Percentiles rank a stretch among this genome's conserved stretches.
phyloP scores from a whole-genome alignment of 2,797 vertebrate genomes.

The Phalloptychus januarius region DNA sequence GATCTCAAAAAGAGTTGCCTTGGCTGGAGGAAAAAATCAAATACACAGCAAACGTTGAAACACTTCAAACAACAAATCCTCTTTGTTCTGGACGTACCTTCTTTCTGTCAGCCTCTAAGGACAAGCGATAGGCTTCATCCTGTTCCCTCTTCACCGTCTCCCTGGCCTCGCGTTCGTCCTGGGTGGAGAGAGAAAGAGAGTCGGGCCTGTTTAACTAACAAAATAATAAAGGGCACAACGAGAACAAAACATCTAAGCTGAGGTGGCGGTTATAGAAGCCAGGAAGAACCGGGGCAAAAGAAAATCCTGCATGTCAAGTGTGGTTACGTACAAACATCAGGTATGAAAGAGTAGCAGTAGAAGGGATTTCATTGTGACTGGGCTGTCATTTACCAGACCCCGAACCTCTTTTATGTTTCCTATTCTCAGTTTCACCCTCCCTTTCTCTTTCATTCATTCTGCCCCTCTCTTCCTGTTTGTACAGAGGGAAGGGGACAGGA shows the following conservation, averaged over 20 bases:
- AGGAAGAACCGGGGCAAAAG: slow-evolving; percentile 39
- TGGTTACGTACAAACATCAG: slow-evolving; percentile 73
- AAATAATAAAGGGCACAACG: slow-evolving; percentile 51
- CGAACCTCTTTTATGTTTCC: slow-evolving; percentile 73
- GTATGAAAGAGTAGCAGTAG: slow-evolving; percentile 79
- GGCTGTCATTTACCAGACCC: slow-evolving; percentile 74
- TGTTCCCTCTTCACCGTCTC: slow-evolving; percentile 98
- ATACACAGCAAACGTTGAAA: background rate
- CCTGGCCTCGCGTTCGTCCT: slow-evolving; percentile 98
- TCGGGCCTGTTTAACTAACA: slow-evolving; percentile 51
- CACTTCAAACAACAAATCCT: background rate
- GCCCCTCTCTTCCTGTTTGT: slow-evolving; percentile 80
- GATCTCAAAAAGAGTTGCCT: background rate
- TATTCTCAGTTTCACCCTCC: slow-evolving; percentile 72
- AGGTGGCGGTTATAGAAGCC: slow-evolving; percentile 48
- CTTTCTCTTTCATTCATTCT: slow-evolving; percentile 71
- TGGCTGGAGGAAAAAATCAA: background rate
- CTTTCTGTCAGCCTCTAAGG: slow-evolving; percentile 96
- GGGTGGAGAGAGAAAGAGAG: slow-evolving; percentile 39
- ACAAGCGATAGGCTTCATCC: slow-evolving; percentile 96
- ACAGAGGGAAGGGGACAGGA: slow-evolving; percentile 78
- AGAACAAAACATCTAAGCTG: slow-evolving; percentile 63
- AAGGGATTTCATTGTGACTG: slow-evolving; percentile 67
- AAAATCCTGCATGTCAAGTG: slow-evolving; percentile 67
- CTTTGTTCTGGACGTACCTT: slow-evolving; percentile 82